Evolutionary conservation across 1,140 invertebrate genomes (phyloP), one percentile per base, ranked within the genome.

Genomic region (Latrodectus geometricus): DNA sequence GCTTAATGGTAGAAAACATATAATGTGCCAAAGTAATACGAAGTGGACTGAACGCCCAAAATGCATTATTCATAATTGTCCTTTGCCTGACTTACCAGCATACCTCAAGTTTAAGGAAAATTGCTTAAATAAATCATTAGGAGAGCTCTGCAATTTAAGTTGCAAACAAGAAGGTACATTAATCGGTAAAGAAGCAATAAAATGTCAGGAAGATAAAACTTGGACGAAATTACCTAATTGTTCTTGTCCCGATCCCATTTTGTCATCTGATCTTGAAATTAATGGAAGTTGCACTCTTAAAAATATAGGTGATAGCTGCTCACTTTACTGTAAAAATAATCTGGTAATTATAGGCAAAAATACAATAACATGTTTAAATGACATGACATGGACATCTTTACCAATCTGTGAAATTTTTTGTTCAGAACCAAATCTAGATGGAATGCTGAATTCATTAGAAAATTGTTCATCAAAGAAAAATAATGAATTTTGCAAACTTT

Each of bases 141-240:
- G 17, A 14, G 54, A 61, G 8, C 8, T 17, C 11, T 61, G 54
- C 17, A 17, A 61, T 11, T 61, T 61, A 61, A 61, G 11, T 61
- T 61, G 54, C 17, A 61, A 17, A 17, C 11, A 61, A 2, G 17
- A 8, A 11, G 76, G 61, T 9, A 50, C n/a, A 9, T n/a, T 78
- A 12, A 20, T 66, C 9, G 76, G 76, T 9, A 15, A 11, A 7
- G 20, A 48, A 48, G 48, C 61, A 17, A 78, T 78, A n/a, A 48
- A 15, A 21, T 78, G 76, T 49, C 11, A n/a, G 12, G 5, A 9
- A 17, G 35, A 12, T 2, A 5, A 8, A 12, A 20, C 17, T 0
- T 78, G 61, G 76, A 66, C 23, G 9, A 7, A 9, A 9, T 50
- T 78, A 17, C 76, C 76, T 4, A 66, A 9, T n/a, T 78, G 76